Percentiles rank a stretch among this genome's conserved stretches.
phyloP scores from a whole-genome alignment of 2,113 vertebrate species.

The Mus spicilegus region DNA sequence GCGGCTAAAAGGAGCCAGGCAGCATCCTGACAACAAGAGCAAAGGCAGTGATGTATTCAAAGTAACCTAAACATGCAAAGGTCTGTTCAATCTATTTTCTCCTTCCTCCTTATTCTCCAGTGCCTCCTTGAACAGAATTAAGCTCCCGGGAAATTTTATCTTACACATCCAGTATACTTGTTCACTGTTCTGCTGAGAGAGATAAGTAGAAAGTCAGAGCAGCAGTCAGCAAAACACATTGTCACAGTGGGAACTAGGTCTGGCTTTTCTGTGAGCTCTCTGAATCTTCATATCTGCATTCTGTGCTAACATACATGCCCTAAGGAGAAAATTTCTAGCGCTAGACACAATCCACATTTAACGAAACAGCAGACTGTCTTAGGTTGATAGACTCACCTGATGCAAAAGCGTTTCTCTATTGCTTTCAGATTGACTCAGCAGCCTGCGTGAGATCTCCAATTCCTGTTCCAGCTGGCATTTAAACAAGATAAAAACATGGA shows the following conservation, averaged over 20 bases:
- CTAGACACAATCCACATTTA: background rate
- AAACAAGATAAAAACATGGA: conserved; percentile 60
- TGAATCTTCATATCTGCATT: conserved; percentile 60
- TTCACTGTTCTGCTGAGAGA: conserved; percentile 46
- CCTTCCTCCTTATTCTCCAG: conserved; percentile 20
- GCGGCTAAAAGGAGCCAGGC: conserved; percentile 3
- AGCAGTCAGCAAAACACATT: conserved; percentile 31
- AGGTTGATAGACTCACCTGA: conserved; percentile 88
- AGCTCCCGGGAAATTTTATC: conserved; percentile 56
- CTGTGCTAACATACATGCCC: conserved; percentile 36
- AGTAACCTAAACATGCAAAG: conserved; percentile 33
- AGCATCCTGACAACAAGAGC: conserved; percentile 52
- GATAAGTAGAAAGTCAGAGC: conserved; percentile 21
- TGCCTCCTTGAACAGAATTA: conserved; percentile 64
- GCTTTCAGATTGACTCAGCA: conserved; percentile 91
- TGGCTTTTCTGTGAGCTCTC: background rate
- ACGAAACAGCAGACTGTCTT: conserved; percentile 70
- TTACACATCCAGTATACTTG: conserved; percentile 62
- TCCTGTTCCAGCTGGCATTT: conserved; percentile 90
- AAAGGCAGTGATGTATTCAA: conserved; percentile 52
- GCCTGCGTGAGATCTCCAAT: conserved; percentile 88
- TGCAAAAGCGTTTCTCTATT: conserved; percentile 90
- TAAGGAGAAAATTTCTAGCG: background rate
- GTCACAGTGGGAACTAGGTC: conserved; percentile 32
- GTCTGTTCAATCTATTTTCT: conserved; percentile 33